Percentiles rank a stretch among this genome's conserved stretches.
Evolutionary conservation across 2,797 vertebrate genomes (phyloP).

Genomic region (Anguilla pacifica): DNA sequence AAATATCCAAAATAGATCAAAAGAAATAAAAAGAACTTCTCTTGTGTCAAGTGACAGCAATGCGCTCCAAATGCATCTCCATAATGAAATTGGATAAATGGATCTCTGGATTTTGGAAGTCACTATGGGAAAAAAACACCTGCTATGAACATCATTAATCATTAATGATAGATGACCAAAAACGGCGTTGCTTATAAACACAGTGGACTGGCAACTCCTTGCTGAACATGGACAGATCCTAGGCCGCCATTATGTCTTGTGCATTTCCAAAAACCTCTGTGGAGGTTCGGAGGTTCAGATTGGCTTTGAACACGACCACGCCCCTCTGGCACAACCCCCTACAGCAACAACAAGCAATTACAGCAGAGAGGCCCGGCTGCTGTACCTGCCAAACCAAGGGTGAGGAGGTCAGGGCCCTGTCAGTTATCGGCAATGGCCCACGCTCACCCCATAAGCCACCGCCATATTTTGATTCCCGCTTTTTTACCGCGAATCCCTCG

Average conservation of each 20-base stretch:
- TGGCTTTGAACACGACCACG: not conserved
- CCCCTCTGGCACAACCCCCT: not conserved
- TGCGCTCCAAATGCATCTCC: not conserved
- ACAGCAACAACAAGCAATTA: not conserved
- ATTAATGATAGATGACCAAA: too few species aligned
- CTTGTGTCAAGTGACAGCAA: too few species aligned
- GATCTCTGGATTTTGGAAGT: too few species aligned
- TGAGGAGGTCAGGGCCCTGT: not conserved
- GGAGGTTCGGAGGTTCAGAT: not conserved
- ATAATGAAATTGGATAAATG: not conserved
- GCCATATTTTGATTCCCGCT: constrained; percentile 53
- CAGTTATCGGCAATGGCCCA: not conserved
- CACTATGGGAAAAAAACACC: too few species aligned
- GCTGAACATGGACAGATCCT: not conserved
- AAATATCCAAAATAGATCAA: not conserved
- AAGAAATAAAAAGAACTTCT: not conserved
- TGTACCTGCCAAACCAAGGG: not conserved
- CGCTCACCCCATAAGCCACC: constrained; percentile 52
- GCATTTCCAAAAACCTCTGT: not conserved
- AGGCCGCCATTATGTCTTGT: not conserved
- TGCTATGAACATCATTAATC: too few species aligned
- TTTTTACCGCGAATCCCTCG: constrained; percentile 54
- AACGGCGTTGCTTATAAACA: too few species aligned
- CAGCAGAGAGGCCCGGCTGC: not conserved
- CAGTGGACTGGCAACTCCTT: too few species aligned